Evolutionary conservation across 2,797 vertebrate genomes (phyloP).

Genomic region (Acestrorhynchus altus): DNA sequence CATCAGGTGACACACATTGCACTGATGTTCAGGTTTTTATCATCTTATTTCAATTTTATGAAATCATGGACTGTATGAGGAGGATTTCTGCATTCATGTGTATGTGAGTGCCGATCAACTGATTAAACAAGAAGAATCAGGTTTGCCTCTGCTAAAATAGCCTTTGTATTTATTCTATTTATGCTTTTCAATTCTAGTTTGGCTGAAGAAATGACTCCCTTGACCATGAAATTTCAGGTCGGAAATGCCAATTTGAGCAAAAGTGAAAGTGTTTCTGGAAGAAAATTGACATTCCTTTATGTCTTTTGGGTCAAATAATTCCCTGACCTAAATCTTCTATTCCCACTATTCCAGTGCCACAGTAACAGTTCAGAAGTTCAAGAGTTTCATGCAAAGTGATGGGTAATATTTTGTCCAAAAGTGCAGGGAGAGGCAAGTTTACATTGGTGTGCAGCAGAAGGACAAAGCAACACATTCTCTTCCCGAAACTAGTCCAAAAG

Average conservation of each 20-base stretch:
- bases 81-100: no score
- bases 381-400: constrained; percentile 4
- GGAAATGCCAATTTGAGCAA: not conserved
- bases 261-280: not conserved
- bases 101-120: no score
- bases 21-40: no score
- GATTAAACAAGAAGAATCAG: no score
- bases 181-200: no score
- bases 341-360: constrained; percentile 19
- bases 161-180: not conserved
- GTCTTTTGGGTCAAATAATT: constrained; percentile 6
- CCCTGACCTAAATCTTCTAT: constrained; percentile 13
- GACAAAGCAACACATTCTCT: constrained; percentile 2
- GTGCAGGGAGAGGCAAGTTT: not conserved
- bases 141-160: not conserved
- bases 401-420: not conserved
- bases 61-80: no score
- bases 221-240: constrained; percentile 3
- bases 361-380: constrained; percentile 17
- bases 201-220: not conserved
- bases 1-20: no score
- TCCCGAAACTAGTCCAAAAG: constrained; percentile 6
- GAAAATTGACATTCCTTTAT: not conserved
- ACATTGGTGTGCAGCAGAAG: not conserved
- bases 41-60: no score